Base-by-base conservation (phyloP, 2,113 vertebrate genomes). In the Oryzias melastigma region DNA sequence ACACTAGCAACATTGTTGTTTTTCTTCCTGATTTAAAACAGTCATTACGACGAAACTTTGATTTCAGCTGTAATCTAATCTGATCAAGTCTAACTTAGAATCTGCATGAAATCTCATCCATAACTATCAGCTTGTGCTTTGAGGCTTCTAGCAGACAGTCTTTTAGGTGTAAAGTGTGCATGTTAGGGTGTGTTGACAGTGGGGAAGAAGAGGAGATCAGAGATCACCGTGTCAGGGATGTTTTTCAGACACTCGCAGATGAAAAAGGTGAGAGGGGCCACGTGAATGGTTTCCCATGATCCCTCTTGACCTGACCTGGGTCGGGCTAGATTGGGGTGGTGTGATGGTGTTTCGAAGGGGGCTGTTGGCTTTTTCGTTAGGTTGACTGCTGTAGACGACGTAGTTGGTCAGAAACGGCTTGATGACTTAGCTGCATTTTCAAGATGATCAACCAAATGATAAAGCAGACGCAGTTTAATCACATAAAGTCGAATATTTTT, bases 261-360 rank as follows among this genome's bases (percentile, higher is more conserved):
- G 87, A 87, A 78, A 83, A 90, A 90, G 92, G 92, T 90, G 91
- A 92, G 92, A 93, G 92, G 88, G 67, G 84, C 62, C 57, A 76
- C 70, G 51, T 16, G 0, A 2, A 83, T 50, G 61, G 22, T 63
- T 92, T 92, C 89, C 90, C 91, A 87, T 67, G 81, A 83, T 86
- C 84, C 52, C 44, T 7, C 14, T 19, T 81, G 88, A 86, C 88
- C 85, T 53, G 50, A 81, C 64, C 73, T 78, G 81, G 45, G 58
- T 14, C 6, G 19, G 58, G 64, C 59, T 65, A 68, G 0, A 41
- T 79, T 78, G 48, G 14, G 13, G 71, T 81, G 68, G 27, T 58
- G 45, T 58, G 68, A 22, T 48, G n/a, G 52, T 52, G 55, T 58
- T 0, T 41, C 51, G 53, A 27, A 44, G 62, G n/a, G 62, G 41